A percentile compares a stretch with the other conserved stretches of the same genome.
These are phyloP conservation scores for Cephus cinctus DNA, from an alignment of 1,140 invertebrate species.

Conservation along the genomic window DNA sequence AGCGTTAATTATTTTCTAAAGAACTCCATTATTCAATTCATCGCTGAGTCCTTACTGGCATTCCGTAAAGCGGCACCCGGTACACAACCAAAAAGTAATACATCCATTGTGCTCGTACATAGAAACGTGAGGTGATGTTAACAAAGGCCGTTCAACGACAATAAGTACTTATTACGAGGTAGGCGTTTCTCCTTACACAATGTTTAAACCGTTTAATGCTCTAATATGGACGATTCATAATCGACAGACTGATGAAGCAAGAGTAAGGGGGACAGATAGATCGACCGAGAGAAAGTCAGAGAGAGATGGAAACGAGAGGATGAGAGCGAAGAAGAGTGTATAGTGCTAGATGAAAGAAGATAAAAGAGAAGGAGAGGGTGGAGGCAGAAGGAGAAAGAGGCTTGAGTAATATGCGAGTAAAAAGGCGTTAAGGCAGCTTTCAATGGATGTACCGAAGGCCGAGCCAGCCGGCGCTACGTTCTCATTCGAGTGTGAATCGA, in stretches of 20 bases:
- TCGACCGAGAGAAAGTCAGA: background rate
- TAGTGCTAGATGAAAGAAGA: too few species aligned
- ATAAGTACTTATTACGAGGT: slow-evolving; percentile 15
- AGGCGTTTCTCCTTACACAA: slow-evolving; percentile 14
- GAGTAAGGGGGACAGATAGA: too few species aligned
- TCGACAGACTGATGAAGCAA: too few species aligned
- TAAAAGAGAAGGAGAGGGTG: too few species aligned
- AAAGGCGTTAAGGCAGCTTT: background rate
- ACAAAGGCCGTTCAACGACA: slow-evolving; percentile 14
- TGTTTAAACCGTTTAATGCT: slow-evolving; percentile 15
- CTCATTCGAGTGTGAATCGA: slow-evolving; percentile 3
- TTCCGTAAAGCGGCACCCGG: background rate
- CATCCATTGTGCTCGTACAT: slow-evolving; percentile 7
- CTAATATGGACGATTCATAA: slow-evolving; percentile 18
- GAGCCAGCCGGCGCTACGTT: background rate
- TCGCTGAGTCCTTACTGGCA: too few species aligned
- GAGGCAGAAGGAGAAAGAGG: background rate
- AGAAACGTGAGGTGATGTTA: slow-evolving; percentile 11
- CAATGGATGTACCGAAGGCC: background rate
- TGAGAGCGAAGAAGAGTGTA: too few species aligned
- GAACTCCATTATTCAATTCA: too few species aligned
- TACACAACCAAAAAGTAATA: slow-evolving; percentile 1
- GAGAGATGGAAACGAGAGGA: background rate
- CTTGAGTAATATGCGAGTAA: background rate
- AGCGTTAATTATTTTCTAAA: too few species aligned